Evolutionary conservation across 1,140 invertebrate species (phyloP).

Genomic region (Hycleus phaleratus): DNA sequence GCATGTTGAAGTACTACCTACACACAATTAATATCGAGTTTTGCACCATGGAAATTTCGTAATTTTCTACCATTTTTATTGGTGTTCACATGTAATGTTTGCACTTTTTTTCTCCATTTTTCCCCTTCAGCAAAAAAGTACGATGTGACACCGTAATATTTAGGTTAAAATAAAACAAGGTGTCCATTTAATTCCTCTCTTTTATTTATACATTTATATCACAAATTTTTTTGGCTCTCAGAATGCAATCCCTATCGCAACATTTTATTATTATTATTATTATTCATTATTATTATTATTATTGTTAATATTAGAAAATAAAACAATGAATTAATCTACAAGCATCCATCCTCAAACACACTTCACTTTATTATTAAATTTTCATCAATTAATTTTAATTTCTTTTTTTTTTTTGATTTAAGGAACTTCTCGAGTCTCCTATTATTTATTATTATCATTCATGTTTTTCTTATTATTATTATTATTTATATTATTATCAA

Average conservation of each 20-base stretch:
- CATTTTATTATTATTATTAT: constrained; percentile 22
- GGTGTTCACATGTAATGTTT: neutral
- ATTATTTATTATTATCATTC: constrained; percentile 23
- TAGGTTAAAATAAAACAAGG: constrained; percentile 29
- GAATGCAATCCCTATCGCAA: constrained; percentile 37
- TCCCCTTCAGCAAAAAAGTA: neutral
- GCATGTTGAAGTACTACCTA: constrained; percentile 7
- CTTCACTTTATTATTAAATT: constrained; percentile 22
- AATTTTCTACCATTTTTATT: neutral
- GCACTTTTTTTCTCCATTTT: neutral
- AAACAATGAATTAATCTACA: constrained; percentile 34
- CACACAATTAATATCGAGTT: neutral
- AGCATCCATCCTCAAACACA: constrained; percentile 30
- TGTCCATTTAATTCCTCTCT: constrained; percentile 36
- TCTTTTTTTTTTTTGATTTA: neutral
- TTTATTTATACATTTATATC: constrained; percentile 43
- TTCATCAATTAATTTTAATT: neutral
- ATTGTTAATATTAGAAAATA: constrained; percentile 26
- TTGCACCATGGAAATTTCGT: neutral
- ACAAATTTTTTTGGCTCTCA: constrained; percentile 44
- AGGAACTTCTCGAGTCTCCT: constrained; percentile 21
- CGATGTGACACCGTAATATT: constrained; percentile 1
- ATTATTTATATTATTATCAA: constrained; percentile 20
- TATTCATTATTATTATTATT: neutral
- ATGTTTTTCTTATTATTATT: constrained; percentile 18